Evolutionary conservation across 2,888 invertebrate genomes (phyloP), one percentile per base, ranked within the genome.

Genomic region (Campopleginae sp.): DNA sequence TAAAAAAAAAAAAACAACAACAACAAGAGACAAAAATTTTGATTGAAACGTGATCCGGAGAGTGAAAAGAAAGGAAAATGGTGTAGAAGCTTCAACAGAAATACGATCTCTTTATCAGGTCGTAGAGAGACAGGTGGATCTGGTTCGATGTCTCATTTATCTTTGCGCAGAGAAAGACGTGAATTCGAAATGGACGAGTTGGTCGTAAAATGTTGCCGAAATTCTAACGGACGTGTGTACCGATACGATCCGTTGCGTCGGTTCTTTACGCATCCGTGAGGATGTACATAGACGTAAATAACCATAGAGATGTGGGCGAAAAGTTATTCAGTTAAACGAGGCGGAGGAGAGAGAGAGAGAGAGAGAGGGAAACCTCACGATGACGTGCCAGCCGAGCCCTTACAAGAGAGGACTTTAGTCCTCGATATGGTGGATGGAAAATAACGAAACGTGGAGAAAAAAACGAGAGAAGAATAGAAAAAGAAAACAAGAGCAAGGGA

Each of bases 381-480:
- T 44, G 75, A 76, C 75, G 75, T 76, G 61, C 61, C 75, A 48
- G 42, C 42, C 54, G 72, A 38, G 38, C 51, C 54, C 77, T 66
- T 42, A 42, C 51, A 66, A 66, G 66, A 38, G 77, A 77, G 66
- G 19, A 61, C 63, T 46, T 65, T 2, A 14, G 77, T 33, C 51
- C 66, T 38, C 31, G 31, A 38, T n/a, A n/a, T 65, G 38, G 48
- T 33, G 54, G 54, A 19, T 46, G 46, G 63, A 66, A 51, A 19
- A 61, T n/a, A 19, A 71, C 27, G 58, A 54, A 61, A 71, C 17
- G 23, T 19, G 65, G 2, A 33, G 23, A 17, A 31, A 17, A 10
- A 31, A 65, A 27, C 42, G 31, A 70, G n/a, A 46, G 33, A 61
- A 17, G 31, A 38, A 74, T 42, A 68, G 44, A 27, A 42, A 66